Evolutionary conservation across 2,888 invertebrate species (phyloP).

Genomic region (Apotomis betuletana): DNA sequence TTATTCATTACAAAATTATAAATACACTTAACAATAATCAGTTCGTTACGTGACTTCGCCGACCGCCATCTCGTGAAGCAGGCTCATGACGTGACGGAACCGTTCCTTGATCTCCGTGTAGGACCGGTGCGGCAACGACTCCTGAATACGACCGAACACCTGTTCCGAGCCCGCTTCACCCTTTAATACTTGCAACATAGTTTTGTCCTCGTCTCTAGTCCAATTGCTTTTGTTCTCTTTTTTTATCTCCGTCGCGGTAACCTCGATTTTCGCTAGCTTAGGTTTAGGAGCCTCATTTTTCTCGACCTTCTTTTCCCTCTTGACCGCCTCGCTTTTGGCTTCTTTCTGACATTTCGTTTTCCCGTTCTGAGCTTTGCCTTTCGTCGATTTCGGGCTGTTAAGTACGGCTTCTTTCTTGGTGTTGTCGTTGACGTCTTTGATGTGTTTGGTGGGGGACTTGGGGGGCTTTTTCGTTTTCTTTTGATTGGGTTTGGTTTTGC

Average conservation of each 20-base stretch:
- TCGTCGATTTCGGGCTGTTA: conserved; percentile 61
- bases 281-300: conserved; percentile 57
- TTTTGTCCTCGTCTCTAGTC: conserved; percentile 92
- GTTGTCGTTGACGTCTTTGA: conserved; percentile 75
- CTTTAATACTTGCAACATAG: conserved; percentile 90
- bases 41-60: conserved; percentile 72
- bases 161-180: conserved; percentile 86
- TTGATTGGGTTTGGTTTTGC: conserved; percentile 59
- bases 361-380: conserved; percentile 49
- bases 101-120: conserved; percentile 84
- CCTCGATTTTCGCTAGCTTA: conserved; percentile 63
- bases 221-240: conserved; percentile 77
- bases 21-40: conserved; percentile 61
- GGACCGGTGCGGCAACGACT: conserved; percentile 81
- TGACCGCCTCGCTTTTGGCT: conserved; percentile 46
- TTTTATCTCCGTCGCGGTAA: conserved; percentile 51
- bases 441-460: conserved; percentile 73
- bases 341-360: conserved; percentile 56
- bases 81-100: conserved; percentile 84
- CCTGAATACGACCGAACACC: conserved; percentile 83
- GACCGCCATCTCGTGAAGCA: conserved; percentile 85
- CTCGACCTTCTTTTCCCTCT: conserved; percentile 57
- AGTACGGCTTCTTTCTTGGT: conserved; percentile 65
- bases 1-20: conserved; percentile 75
- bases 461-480: conserved; percentile 69